Base-by-base conservation (phyloP, 2,888 invertebrate genomes). In the Epistrophe grossulariae region DNA sequence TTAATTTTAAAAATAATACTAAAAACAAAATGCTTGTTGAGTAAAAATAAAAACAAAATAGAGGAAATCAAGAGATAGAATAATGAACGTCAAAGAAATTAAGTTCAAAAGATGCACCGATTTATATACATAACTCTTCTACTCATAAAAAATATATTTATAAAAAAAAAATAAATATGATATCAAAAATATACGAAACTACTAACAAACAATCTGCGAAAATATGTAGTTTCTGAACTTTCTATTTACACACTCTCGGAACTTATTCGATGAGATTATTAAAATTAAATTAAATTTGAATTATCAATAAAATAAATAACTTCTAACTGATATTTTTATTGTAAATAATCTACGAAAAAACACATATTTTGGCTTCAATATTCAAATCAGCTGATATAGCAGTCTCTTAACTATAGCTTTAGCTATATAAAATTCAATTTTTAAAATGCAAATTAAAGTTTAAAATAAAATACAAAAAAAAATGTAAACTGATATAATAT, bases 291-390 rank as follows among this genome's bases (percentile, higher is more conserved):
- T 55, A 55, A 57, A 82, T 72, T 52, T 24, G 10, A 72, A 52
- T 64, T 78, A 74, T 81, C 13, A 55, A 60, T 15, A 73, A 45
- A 73, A 45, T 66, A 73, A 45, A 45, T 3, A 43, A 24, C 50
- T 31, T 48, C 13, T 60, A 38, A 81, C 45, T 70, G 17, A 73
- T 35, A 52, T 76, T 79, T 76, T 66, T 80, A 79, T 59, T 84
- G 84, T 79, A 84, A 64, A 84, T 84, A 84, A 59, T 76, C 40
- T 66, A 43, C 64, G 43, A 62, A 72, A 79, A 52, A 35, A 64
- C 17, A 73, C 50, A 48, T 60, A 64, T 79, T 66, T 76, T 84
- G 40, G 74, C 79, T 79, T 73, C 48, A 72, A 78, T 64, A 19
- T 84, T 70, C 40, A 55, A 79, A 52, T 55, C 59, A 78, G 72